These are phyloP conservation scores for Noctua comes DNA, from an alignment of 2,888 invertebrate genomes.

Conservation along the genomic window DNA sequence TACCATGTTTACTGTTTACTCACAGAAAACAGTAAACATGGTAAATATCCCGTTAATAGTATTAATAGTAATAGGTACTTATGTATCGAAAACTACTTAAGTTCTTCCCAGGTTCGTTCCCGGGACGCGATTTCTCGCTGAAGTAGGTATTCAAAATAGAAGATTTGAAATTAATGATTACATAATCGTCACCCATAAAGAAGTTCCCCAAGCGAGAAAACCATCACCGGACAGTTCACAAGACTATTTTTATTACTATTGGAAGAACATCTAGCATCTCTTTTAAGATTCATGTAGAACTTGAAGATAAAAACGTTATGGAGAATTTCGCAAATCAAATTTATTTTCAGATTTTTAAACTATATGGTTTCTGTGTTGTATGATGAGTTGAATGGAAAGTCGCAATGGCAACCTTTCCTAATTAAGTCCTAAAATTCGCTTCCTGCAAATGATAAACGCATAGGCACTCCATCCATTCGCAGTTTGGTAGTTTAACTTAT, in stretches of 20 bases:
- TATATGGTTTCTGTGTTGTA: background rate
- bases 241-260: background rate
- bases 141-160: background rate
- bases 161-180: background rate
- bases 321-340: background rate
- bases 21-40: too few species aligned
- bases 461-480: background rate
- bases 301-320: background rate
- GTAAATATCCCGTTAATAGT: too few species aligned
- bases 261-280: background rate
- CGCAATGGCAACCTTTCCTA: background rate
- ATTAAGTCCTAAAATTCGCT: conserved; percentile 18
- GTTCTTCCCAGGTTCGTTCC: too few species aligned
- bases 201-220: background rate
- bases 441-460: conserved; percentile 15
- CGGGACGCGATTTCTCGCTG: background rate
- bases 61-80: background rate
- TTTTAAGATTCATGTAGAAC: background rate
- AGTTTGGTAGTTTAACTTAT: background rate
- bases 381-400: background rate
- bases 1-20: too few species aligned
- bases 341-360: background rate
- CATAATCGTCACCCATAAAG: background rate
- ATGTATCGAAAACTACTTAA: background rate
- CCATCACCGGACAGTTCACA: background rate